These are phyloP conservation scores for Oeneis ivallda DNA, from an alignment of 2,888 invertebrate species.

Conservation along the genomic window DNA sequence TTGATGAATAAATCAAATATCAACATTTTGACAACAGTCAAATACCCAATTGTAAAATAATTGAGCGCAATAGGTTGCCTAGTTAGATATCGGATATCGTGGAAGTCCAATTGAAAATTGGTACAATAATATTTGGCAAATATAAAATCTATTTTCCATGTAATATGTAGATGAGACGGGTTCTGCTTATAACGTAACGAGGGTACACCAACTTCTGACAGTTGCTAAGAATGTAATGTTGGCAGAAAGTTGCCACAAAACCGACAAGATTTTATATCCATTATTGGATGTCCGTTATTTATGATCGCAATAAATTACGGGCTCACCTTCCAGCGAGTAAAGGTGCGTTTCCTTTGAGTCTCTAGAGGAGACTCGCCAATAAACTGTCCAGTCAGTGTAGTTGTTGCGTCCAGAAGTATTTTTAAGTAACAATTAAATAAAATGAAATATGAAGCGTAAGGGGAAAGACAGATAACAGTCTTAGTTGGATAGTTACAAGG, in stretches of 20 bases:
- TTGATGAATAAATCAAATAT: no score
- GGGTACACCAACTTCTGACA: slow-evolving; percentile 46
- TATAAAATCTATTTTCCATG: slow-evolving; percentile 5
- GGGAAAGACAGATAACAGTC: no score
- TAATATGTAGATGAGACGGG: slow-evolving; percentile 13
- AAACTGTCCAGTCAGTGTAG: not conserved
- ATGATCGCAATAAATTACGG: slow-evolving; percentile 45
- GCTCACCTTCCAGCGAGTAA: slow-evolving; percentile 40
- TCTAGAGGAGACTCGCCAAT: not conserved
- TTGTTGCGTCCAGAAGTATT: no score
- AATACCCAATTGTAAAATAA: no score
- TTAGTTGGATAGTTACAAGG: no score
- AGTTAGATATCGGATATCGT: no score
- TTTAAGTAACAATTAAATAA: no score
- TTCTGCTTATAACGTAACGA: slow-evolving; percentile 34
- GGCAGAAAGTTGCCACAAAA: slow-evolving; percentile 38
- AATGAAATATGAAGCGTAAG: no score
- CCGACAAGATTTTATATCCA: slow-evolving; percentile 43
- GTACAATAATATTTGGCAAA: not conserved
- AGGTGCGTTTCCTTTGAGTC: slow-evolving; percentile 24
- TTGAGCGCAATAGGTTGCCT: no score
- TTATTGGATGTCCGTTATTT: slow-evolving; percentile 49
- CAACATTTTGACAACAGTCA: no score
- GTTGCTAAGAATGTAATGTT: slow-evolving; percentile 44
- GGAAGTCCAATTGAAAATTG: not conserved